phyloP scores from a whole-genome alignment of 2,113 vertebrate species.

The Balaeniceps rex region DNA sequence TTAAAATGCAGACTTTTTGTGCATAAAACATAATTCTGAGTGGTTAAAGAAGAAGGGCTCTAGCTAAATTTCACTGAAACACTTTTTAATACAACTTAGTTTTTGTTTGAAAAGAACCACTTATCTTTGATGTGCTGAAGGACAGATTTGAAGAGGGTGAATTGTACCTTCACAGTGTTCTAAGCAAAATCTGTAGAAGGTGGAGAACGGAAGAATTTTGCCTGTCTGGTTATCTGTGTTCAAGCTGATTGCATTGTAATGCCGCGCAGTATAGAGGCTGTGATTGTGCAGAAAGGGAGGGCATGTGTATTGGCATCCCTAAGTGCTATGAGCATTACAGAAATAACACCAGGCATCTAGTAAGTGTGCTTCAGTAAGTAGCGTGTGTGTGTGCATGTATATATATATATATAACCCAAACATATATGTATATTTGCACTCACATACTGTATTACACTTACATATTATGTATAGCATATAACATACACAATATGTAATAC shows the following conservation, averaged over 20 bases:
- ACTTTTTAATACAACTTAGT: background rate
- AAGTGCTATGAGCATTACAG: background rate
- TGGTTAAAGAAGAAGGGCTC: background rate
- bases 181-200: background rate
- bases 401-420: background rate
- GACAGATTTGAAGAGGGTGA: background rate
- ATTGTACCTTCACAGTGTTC: background rate
- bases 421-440: background rate
- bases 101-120: background rate
- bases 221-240: background rate
- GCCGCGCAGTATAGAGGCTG: background rate
- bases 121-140: background rate
- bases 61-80: background rate
- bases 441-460: background rate
- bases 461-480: background rate
- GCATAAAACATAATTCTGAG: background rate
- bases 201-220: background rate
- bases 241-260: background rate
- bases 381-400: fast-evolving
- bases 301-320: background rate
- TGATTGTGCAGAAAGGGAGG: background rate
- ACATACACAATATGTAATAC: background rate
- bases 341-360: background rate
- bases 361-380: background rate
- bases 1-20: background rate